phyloP scores from a whole-genome alignment of 2,113 vertebrate genomes.

The Galbula dea region DNA sequence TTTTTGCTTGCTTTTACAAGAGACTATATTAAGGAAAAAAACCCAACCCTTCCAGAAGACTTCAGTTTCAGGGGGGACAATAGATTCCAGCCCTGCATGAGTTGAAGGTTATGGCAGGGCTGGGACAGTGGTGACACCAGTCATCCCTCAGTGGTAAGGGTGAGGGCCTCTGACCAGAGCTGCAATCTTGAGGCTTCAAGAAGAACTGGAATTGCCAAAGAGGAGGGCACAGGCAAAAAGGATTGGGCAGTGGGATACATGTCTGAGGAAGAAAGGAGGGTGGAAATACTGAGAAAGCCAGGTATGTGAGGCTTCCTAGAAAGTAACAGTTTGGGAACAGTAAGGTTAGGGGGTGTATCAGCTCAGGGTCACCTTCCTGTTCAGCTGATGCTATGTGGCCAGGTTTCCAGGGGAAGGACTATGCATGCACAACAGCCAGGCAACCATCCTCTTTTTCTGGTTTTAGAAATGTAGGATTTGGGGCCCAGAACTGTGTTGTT shows the following conservation, averaged over 20 bases:
- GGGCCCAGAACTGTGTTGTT: not conserved
- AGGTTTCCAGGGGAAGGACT: not conserved
- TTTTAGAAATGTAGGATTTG: not conserved
- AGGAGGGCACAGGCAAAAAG: not conserved
- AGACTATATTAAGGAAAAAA: not conserved
- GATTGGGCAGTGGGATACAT: not conserved
- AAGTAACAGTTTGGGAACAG: not conserved
- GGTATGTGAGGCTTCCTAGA: not conserved
- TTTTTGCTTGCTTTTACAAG: not conserved
- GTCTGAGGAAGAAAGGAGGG: not conserved
- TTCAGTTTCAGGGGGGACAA: not conserved
- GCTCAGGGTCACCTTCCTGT: not conserved
- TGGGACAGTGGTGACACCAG: fast-evolving
- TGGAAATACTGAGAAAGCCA: not conserved
- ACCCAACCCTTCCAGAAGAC: fast-evolving
- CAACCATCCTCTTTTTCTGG: not conserved
- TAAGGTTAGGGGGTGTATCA: not conserved
- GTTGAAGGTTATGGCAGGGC: not conserved
- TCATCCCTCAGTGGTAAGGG: not conserved
- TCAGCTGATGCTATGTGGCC: not conserved
- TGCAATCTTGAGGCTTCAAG: not conserved
- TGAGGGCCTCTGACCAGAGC: fast-evolving
- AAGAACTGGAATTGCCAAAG: not conserved
- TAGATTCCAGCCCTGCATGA: not conserved
- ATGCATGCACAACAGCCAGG: fast-evolving